Percentiles rank a stretch among this genome's conserved stretches.
These are phyloP conservation scores for Sakesphorus luctuosus DNA, from an alignment of 2,113 vertebrate genomes.

Conservation along the genomic window DNA sequence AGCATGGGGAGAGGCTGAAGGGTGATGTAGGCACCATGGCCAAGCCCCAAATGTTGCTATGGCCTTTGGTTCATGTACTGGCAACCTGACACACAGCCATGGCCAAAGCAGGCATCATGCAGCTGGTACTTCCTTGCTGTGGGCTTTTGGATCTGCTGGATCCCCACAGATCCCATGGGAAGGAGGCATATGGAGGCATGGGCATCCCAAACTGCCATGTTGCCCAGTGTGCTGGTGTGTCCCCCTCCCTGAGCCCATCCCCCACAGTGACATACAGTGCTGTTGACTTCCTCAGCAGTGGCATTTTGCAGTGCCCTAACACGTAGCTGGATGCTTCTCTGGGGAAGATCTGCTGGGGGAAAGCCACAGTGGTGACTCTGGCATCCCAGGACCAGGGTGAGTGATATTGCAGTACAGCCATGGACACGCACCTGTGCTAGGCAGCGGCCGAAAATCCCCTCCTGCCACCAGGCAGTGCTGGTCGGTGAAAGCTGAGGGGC, in stretches of 20 bases:
- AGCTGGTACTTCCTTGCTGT: neutral
- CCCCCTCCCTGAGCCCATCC: neutral
- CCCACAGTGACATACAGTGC: neutral
- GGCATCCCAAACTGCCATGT: neutral
- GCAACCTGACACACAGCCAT: neutral
- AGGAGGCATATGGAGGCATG: rapidly evolving
- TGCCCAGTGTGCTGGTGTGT: neutral
- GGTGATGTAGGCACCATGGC: rapidly evolving
- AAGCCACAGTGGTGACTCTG: neutral
- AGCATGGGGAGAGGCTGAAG: rapidly evolving
- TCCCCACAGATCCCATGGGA: neutral
- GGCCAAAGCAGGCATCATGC: rapidly evolving
- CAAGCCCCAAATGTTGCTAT: neutral
- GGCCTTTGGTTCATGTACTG: neutral
- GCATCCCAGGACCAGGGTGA: rapidly evolving
- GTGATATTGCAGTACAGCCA: rapidly evolving
- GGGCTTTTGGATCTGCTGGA: neutral
- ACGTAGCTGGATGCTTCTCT: neutral
- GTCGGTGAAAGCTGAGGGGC: slow-evolving; percentile 3
- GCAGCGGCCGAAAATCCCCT: neutral
- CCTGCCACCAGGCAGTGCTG: slow-evolving; percentile 40
- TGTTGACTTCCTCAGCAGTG: neutral
- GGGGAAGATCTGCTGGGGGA: neutral
- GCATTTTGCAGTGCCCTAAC: neutral
- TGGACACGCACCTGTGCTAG: neutral